Percentiles rank a stretch among this genome's conserved stretches.
Evolutionary conservation across 2,797 vertebrate species (phyloP).

Genomic region (Pteropus rufus): DNA sequence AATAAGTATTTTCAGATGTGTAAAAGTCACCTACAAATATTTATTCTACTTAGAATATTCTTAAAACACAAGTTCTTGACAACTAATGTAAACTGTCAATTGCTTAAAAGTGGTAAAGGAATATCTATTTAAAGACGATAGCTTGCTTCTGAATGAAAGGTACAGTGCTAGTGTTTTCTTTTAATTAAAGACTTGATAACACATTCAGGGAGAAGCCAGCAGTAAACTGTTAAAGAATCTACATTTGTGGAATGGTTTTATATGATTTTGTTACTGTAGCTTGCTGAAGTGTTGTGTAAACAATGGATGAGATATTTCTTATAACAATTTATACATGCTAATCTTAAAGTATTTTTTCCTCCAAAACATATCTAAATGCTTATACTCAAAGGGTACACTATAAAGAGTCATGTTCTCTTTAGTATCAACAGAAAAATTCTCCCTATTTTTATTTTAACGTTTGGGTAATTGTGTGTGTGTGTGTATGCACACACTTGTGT

Average conservation of each 20-base stretch:
- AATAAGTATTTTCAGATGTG: constrained; percentile 44
- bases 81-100: constrained; percentile 34
- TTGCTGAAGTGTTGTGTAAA: constrained; percentile 40
- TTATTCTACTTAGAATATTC: constrained; percentile 36
- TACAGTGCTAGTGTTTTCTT: not conserved
- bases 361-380: not conserved
- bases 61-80: constrained; percentile 12
- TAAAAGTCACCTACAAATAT: constrained; percentile 20
- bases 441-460: not conserved
- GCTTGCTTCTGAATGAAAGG: not conserved
- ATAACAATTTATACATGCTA: constrained; percentile 41
- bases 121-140: constrained; percentile 47
- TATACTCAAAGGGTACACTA: not conserved
- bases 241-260: not conserved
- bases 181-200: constrained; percentile 19
- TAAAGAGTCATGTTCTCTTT: not conserved
- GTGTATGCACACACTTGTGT: too few relatives aligned
- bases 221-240: constrained; percentile 22
- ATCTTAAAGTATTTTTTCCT: not conserved
- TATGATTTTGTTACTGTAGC: not conserved
- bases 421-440: not conserved
- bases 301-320: not conserved
- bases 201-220: constrained; percentile 26
- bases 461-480: not conserved
- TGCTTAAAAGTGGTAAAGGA: constrained; percentile 27